These are phyloP conservation scores for Stenolophus ochropezus DNA, from an alignment of 2,888 invertebrate species.

Conservation along the genomic window DNA sequence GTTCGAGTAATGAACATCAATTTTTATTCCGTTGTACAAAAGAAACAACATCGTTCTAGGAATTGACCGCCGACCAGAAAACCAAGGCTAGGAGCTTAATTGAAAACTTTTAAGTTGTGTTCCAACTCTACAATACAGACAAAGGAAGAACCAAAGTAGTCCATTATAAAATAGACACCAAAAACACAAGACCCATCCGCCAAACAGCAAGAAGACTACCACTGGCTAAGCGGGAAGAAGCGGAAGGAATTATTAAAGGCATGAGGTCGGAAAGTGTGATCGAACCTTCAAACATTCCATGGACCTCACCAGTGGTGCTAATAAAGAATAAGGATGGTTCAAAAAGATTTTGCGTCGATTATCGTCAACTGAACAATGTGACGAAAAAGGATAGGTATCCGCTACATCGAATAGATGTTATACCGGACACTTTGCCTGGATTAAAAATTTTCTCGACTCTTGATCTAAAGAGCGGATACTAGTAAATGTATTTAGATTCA, in stretches of 20 bases:
- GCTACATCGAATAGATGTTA: slow-evolving; percentile 57
- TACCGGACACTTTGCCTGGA: slow-evolving; percentile 60
- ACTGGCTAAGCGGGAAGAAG: slow-evolving; percentile 2
- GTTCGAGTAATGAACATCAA: too few species aligned
- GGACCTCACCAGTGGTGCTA: slow-evolving; percentile 56
- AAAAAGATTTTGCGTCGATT: background rate
- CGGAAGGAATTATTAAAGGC: background rate
- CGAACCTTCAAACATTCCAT: slow-evolving; percentile 37
- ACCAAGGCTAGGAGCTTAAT: background rate
- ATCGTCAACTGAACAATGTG: slow-evolving; percentile 25
- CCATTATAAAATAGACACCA: slow-evolving; percentile 10
- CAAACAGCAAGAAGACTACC: background rate
- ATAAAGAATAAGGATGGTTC: slow-evolving; percentile 57
- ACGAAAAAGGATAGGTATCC: slow-evolving; percentile 43
- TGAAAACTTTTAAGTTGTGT: background rate
- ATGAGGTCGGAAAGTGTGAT: background rate
- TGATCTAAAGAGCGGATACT: slow-evolving; percentile 61
- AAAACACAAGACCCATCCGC: slow-evolving; percentile 1
- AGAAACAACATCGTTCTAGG: background rate
- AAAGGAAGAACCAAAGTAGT: slow-evolving; percentile 17
- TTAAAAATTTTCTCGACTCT: slow-evolving; percentile 62
- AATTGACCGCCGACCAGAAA: background rate
- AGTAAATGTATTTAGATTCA: slow-evolving; percentile 27
- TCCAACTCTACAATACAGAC: background rate
- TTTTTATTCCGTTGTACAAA: background rate